Conservation (phyloP, 2,113 vertebrate species). For the Ammodytes dubius region DNA sequence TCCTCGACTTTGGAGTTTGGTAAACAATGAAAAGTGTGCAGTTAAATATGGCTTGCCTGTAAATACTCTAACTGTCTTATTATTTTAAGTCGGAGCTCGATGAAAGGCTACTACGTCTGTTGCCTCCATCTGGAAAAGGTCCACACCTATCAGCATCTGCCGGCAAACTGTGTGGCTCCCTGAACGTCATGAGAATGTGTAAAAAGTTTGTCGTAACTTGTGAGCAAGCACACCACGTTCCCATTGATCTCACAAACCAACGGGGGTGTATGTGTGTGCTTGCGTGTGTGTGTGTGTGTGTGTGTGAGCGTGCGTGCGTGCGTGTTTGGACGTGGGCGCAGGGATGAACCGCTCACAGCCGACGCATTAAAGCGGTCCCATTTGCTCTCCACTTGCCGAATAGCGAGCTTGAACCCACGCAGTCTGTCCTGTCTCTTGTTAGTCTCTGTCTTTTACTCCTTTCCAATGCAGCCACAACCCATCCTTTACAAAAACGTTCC, state of each 20-base stretch:
- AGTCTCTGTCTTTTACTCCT: constrained; percentile 72
- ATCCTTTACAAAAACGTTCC: constrained; percentile 60
- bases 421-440: constrained; percentile 73
- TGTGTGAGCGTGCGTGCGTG: constrained; percentile 14
- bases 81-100: constrained; percentile 37
- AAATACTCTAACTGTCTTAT: constrained; percentile 34
- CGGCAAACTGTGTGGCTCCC: constrained; percentile 61
- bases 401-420: constrained; percentile 55
- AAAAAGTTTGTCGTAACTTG: constrained; percentile 12
- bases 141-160: constrained; percentile 54
- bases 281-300: constrained; percentile 12
- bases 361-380: constrained; percentile 66
- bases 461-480: constrained; percentile 69
- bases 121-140: constrained; percentile 43
- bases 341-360: constrained; percentile 58
- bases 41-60: constrained; percentile 60
- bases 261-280: constrained; percentile 29
- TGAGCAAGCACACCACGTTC: constrained; percentile 17
- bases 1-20: constrained; percentile 16
- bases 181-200: constrained; percentile 55
- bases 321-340: constrained; percentile 29
- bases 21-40: constrained; percentile 27
- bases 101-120: constrained; percentile 36
- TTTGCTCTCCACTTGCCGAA: constrained; percentile 44
- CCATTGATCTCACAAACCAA: constrained; percentile 29